Evolutionary conservation across 2,113 vertebrate species (phyloP), one percentile per base, ranked within the genome.

Genomic region (Caretta caretta): DNA sequence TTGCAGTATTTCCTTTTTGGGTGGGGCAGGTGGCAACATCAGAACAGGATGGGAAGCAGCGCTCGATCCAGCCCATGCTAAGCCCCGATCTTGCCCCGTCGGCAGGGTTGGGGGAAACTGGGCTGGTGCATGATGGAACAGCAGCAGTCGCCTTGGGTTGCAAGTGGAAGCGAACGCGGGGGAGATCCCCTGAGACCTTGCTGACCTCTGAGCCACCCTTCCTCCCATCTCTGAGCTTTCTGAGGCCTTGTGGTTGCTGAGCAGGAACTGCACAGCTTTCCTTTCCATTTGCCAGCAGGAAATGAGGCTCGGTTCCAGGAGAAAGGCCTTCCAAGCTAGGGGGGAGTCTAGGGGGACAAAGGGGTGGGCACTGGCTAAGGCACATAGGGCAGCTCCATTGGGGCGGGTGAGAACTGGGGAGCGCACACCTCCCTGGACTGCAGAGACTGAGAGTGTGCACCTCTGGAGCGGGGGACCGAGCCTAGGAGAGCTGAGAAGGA

Each of bases 281-380:
- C 78, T 35, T 80, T 49, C 27, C 49, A 49, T 50, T 31, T 35
- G 78, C 78, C 96, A 95, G 95, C 96, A 97, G 97, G 97, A 97
- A 97, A 95, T 97, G 94, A 93, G 90, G 53, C 81, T 56, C 25
- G 6, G 81, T 57, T 83, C 81, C 25, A n/a, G 81, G 92, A 96
- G 88, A 97, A 97, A 96, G 92, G 94, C 85, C 80, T 82, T 90
- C 93, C 90, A 85, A 87, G 91, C 93, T 92, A 96, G 92, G 91
- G 88, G 95, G 95, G 92, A 42, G 62, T 19, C 69, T 22, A 79
- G 31, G 19, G 62, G 84, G 92, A 92, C 92, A 93, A 96, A 86
- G 95, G 95, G 94, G 96, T 95, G 93, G 93, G 57, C 75, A 88
- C 93, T 96, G 95, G 96, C 94, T 93, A 93, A 93, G 38, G 84